phyloP scores from a whole-genome alignment of 2,888 invertebrate species.

The Glyphotaelius pellucidus region DNA sequence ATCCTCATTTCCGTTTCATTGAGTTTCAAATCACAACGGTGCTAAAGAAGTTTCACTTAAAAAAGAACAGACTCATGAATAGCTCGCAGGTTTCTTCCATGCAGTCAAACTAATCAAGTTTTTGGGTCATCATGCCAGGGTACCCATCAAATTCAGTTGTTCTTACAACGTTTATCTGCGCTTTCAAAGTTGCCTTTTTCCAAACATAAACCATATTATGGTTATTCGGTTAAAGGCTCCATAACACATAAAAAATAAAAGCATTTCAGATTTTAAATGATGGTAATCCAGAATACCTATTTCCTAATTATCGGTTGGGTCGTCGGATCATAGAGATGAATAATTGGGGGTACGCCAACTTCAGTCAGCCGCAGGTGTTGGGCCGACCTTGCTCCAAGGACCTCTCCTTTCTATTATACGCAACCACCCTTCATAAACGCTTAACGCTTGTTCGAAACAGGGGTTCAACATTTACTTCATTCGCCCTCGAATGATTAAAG shows the following conservation, averaged over 20 bases:
- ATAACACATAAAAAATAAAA: neutral
- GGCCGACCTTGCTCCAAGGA: conserved; percentile 3
- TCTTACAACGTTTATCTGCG: too few relatives aligned
- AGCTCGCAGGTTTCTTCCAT: too few relatives aligned
- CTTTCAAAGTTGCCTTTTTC: too few relatives aligned
- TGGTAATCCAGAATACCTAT: neutral
- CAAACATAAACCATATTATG: neutral
- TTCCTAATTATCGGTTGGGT: neutral
- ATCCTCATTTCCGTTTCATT: too few relatives aligned
- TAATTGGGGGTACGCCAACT: conserved; percentile 13
- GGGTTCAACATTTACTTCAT: neutral
- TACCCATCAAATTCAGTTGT: too few relatives aligned
- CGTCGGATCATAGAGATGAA: conserved; percentile 20
- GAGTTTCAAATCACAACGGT: too few relatives aligned
- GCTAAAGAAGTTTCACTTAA: too few relatives aligned
- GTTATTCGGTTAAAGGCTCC: neutral
- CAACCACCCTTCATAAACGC: neutral
- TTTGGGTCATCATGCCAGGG: too few relatives aligned
- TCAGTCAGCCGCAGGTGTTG: conserved; percentile 24
- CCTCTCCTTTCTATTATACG: conserved; percentile 10
- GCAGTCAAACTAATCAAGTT: too few relatives aligned
- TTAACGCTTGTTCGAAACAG: conserved; percentile 8
- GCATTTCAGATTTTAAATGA: neutral
- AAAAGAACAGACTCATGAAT: too few relatives aligned
- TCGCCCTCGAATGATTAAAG: neutral